Conservation (phyloP, 2,888 invertebrate genomes). For the Trichogramma evanescens region DNA sequence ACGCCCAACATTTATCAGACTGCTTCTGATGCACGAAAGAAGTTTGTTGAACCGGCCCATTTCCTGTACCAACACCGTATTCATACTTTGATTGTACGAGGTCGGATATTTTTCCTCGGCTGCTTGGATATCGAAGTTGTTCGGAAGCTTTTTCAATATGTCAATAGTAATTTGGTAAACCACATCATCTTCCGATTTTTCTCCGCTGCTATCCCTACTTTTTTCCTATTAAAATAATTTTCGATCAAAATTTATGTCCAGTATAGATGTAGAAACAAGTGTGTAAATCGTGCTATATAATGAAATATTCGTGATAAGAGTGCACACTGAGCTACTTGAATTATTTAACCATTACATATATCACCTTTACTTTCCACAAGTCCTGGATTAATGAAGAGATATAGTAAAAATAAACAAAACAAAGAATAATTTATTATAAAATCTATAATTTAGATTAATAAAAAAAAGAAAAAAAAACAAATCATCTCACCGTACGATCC, state of each 20-base stretch:
- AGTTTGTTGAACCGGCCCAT: slow-evolving; percentile 74
- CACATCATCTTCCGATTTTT: slow-evolving; percentile 69
- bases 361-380: slow-evolving; percentile 33
- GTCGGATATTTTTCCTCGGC: slow-evolving; percentile 68
- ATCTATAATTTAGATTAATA: slow-evolving; percentile 3
- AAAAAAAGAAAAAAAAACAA: not conserved
- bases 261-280: too few species aligned
- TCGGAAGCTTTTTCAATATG: slow-evolving; percentile 69
- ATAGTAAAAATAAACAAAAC: slow-evolving; percentile 3
- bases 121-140: slow-evolving; percentile 60
- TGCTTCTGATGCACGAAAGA: slow-evolving; percentile 64
- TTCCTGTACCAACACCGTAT: slow-evolving; percentile 85
- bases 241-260: not conserved
- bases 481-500: not conserved
- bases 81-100: slow-evolving; percentile 80
- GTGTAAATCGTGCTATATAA: not conserved
- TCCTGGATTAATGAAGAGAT: slow-evolving; percentile 28
- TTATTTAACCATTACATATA: not conserved
- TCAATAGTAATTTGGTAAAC: slow-evolving; percentile 74
- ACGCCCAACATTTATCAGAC: slow-evolving; percentile 71
- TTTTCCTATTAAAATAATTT: slow-evolving; percentile 54
- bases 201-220: slow-evolving; percentile 54
- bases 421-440: not conserved
- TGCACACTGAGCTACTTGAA: not conserved
- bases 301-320: not conserved